Percentiles rank a stretch among this genome's conserved stretches.
Conservation (phyloP, 2,113 vertebrate genomes). For the Sinocyclocheilus rhinocerous region DNA sequence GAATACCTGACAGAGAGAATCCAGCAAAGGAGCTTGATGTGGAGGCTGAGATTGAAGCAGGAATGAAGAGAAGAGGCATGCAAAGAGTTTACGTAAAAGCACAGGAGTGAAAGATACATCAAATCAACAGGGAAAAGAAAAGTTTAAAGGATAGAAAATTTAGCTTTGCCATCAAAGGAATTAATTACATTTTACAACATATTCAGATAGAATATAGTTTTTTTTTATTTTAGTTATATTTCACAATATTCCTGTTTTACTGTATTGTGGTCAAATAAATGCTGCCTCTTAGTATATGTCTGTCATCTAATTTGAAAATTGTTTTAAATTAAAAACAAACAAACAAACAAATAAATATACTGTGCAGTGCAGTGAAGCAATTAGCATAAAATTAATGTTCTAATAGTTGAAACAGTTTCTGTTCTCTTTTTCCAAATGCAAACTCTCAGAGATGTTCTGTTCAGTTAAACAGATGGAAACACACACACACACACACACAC, state of each 20-base stretch:
- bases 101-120: constrained; percentile 41
- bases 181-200: too few species aligned
- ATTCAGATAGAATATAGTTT: too few species aligned
- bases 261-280: too few species aligned
- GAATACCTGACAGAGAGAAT: constrained; percentile 76
- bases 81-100: constrained; percentile 7
- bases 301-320: too few species aligned
- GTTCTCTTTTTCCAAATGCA: background rate
- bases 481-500: background rate
- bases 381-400: background rate
- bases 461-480: background rate
- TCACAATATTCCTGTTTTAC: too few species aligned
- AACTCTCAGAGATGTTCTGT: background rate
- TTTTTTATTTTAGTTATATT: too few species aligned
- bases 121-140: background rate
- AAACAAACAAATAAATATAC: background rate
- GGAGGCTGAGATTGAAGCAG: constrained; percentile 67
- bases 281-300: too few species aligned
- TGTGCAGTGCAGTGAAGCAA: background rate
- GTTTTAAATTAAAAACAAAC: too few species aligned
- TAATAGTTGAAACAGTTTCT: too few species aligned
- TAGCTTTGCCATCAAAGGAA: too few species aligned
- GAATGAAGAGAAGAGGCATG: constrained; percentile 43
- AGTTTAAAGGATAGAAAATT: background rate
- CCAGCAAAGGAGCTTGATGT: constrained; percentile 72